These are phyloP conservation scores for Platysteira castanea DNA, from an alignment of 2,113 vertebrate species.

Conservation along the genomic window DNA sequence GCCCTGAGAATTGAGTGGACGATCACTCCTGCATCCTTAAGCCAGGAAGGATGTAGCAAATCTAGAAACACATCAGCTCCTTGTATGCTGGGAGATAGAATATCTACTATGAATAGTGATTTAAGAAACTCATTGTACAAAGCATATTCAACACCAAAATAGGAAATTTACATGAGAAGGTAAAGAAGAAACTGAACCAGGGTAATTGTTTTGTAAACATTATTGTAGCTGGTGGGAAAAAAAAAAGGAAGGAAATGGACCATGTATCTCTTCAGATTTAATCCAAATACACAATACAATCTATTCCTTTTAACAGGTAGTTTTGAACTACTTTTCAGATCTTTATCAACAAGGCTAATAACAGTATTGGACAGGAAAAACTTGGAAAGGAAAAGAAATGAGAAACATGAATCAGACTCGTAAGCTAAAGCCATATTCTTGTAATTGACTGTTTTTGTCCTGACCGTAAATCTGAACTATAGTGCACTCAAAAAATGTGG, in stretches of 20 bases:
- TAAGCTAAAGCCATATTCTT: not conserved
- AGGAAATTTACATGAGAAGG: not conserved
- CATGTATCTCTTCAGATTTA: not conserved
- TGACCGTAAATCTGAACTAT: not conserved
- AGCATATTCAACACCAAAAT: not conserved
- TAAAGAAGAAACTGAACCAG: not conserved
- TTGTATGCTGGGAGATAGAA: not conserved
- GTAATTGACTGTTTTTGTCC: not conserved
- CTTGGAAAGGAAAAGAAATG: not conserved
- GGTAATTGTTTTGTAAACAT: not conserved
- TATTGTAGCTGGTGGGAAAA: not conserved
- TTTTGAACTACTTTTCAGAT: not conserved
- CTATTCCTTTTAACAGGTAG: not conserved
- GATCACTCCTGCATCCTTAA: not conserved
- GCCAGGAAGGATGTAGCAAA: not conserved
- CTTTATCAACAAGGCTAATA: not conserved
- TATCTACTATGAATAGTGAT: not conserved
- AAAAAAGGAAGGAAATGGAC: not conserved
- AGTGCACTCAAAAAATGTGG: not conserved
- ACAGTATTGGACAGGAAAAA: not conserved
- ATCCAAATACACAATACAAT: not conserved
- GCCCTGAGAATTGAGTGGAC: not conserved
- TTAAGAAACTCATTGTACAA: not conserved
- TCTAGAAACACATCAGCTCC: not conserved
- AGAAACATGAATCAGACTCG: not conserved